phyloP scores from a whole-genome alignment of 2,797 vertebrate species.

The Rhincodon typus region DNA sequence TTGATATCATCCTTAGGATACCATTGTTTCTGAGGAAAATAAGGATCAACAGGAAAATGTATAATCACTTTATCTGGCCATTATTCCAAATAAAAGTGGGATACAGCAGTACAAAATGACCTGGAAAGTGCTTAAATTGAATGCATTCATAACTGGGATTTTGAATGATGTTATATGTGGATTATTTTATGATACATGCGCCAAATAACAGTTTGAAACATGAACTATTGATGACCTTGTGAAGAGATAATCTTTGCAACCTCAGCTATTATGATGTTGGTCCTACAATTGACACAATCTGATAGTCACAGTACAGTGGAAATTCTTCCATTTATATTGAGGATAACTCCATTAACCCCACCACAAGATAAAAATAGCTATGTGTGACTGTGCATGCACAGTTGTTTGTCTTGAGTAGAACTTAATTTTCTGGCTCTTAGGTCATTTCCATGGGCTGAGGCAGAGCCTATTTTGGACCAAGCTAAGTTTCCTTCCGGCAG shows the following conservation, averaged over 20 bases:
- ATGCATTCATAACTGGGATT: background rate
- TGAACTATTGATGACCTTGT: background rate
- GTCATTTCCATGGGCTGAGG: background rate
- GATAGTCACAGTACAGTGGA: background rate
- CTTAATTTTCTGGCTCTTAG: background rate
- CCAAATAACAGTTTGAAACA: background rate
- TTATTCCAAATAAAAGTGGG: background rate
- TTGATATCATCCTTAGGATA: background rate
- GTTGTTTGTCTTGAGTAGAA: background rate
- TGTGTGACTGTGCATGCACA: background rate
- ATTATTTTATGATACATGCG: background rate
- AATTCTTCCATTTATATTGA: conserved; percentile 7
- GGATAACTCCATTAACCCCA: background rate
- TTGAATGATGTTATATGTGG: background rate
- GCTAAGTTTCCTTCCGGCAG: background rate
- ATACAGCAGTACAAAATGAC: background rate
- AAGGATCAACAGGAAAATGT: background rate
- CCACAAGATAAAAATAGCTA: background rate
- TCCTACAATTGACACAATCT: background rate
- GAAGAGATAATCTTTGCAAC: background rate
- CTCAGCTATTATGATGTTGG: background rate
- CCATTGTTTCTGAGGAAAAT: background rate
- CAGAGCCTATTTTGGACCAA: background rate
- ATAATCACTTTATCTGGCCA: background rate
- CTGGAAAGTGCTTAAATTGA: background rate